Conservation (phyloP, 2,797 vertebrate species). For the Mallotus villosus region DNA sequence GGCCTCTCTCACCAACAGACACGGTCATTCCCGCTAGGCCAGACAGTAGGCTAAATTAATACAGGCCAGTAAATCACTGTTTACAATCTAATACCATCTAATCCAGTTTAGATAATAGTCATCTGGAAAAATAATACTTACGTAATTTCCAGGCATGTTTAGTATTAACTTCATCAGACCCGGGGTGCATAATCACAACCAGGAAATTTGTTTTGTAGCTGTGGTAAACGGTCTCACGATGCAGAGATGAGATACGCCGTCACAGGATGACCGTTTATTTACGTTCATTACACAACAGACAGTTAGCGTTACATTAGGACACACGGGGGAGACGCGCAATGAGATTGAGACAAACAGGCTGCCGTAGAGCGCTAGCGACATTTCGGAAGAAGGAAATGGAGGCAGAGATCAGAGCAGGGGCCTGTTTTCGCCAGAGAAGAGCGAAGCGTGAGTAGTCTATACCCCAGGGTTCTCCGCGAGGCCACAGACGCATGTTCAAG, state of each 20-base stretch:
- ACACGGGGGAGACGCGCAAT: constrained; percentile 1
- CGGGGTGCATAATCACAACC: constrained; percentile 21
- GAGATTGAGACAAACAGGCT: background rate
- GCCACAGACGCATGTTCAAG: background rate
- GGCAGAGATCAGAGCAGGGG: constrained; percentile 5
- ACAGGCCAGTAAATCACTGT: constrained; percentile 9
- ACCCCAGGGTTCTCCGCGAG: constrained; percentile 33
- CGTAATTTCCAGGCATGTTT: constrained; percentile 15
- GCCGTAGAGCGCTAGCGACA: constrained; percentile 12
- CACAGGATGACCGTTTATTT: constrained; percentile 8
- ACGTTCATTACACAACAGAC: background rate
- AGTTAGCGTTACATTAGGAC: background rate
- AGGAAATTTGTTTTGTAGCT: constrained; percentile 39
- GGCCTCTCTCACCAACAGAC: background rate
- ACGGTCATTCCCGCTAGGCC: background rate
- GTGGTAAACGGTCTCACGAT: constrained; percentile 34
- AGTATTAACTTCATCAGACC: constrained; percentile 27
- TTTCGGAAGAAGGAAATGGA: background rate
- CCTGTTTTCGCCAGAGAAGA: constrained; percentile 15
- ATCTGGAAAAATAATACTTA: background rate
- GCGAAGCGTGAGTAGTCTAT: constrained; percentile 35
- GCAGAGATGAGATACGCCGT: background rate
- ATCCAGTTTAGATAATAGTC: constrained; percentile 11
- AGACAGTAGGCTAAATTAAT: constrained; percentile 7
- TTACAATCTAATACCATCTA: background rate